Evolutionary conservation across 2,797 vertebrate species (phyloP).

Genomic region (Poeciliopsis turneri): DNA sequence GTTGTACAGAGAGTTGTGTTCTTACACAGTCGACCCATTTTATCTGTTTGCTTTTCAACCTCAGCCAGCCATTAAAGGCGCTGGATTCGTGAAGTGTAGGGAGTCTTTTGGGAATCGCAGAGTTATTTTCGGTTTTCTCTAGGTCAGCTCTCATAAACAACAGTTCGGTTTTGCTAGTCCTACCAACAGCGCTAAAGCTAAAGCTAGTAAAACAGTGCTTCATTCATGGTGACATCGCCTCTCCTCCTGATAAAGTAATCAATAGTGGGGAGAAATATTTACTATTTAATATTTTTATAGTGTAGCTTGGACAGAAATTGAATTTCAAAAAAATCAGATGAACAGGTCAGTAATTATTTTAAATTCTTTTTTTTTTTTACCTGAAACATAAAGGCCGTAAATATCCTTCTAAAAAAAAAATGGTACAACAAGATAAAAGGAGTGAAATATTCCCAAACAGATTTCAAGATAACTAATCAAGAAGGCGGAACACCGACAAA

Average conservation of each 20-base stretch:
- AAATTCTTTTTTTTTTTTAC: neutral
- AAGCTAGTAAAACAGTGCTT: neutral
- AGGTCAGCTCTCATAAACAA: neutral
- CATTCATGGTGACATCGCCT: neutral
- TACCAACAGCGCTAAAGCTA: neutral
- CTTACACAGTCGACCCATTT: neutral
- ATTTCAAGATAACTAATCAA: neutral
- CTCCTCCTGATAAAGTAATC: neutral
- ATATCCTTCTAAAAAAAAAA: neutral
- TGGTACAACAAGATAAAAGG: neutral
- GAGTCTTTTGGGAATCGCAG: neutral
- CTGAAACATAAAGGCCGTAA: neutral
- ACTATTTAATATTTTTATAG: neutral
- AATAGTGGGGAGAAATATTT: neutral
- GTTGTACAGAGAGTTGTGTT: neutral
- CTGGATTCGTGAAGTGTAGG: neutral
- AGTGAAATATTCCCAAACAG: neutral
- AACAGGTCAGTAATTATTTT: neutral
- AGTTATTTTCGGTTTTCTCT: neutral
- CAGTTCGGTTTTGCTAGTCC: neutral
- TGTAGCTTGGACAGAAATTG: neutral
- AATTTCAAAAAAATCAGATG: neutral
- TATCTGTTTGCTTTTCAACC: neutral
- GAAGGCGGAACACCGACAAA: neutral
- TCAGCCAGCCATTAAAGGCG: neutral